Percentiles rank a stretch among this genome's conserved stretches.
Evolutionary conservation across 2,113 vertebrate species (phyloP).

Genomic region (Stercorarius parasiticus): DNA sequence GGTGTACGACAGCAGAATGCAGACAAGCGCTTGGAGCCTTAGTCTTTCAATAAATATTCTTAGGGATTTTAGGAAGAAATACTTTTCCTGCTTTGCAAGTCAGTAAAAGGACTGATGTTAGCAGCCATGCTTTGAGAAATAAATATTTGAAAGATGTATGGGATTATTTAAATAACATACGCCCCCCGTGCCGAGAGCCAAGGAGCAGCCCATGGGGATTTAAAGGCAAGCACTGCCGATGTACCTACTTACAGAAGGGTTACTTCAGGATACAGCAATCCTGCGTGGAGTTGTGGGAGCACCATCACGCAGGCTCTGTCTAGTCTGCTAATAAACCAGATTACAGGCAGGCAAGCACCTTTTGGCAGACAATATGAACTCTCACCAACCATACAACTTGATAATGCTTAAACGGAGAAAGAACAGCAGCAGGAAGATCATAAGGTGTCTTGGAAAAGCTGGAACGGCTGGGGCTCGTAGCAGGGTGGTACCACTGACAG

Average conservation of each 20-base stretch:
- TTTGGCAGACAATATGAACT: neutral
- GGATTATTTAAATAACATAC: neutral
- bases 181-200: accelerated
- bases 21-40: neutral
- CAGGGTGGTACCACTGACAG: neutral
- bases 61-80: neutral
- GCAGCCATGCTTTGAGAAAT: neutral
- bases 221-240: neutral
- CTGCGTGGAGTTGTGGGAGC: accelerated
- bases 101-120: neutral
- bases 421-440: neutral
- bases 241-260: neutral
- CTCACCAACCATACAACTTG: neutral
- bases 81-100: neutral
- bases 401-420: neutral
- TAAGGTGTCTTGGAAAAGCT: neutral
- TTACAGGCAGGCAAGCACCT: neutral
- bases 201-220: accelerated
- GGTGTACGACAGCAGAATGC: neutral
- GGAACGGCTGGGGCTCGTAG: neutral
- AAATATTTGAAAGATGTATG: neutral
- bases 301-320: neutral
- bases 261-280: neutral
- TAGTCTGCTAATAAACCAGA: neutral
- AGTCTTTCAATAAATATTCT: neutral